phyloP scores from a whole-genome alignment of 1,140 invertebrate species.

The Drosophila sp. region DNA sequence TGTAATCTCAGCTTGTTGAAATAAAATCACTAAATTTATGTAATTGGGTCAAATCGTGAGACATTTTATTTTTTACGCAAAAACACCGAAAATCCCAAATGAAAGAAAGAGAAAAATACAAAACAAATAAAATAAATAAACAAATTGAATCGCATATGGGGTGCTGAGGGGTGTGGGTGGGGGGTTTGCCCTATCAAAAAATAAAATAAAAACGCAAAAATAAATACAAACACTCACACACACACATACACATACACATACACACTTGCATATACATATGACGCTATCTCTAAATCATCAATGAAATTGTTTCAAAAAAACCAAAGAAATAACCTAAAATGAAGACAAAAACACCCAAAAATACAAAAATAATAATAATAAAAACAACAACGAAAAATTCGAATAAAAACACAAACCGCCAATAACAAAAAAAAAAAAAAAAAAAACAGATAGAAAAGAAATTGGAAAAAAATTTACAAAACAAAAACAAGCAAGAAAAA shows the following conservation, averaged over 20 bases:
- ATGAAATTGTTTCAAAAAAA: constrained; percentile 67
- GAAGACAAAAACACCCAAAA: constrained; percentile 33
- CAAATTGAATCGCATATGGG: constrained; percentile 50
- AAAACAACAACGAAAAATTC: constrained; percentile 19
- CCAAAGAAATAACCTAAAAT: constrained; percentile 55
- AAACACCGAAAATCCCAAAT: constrained; percentile 3
- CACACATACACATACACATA: constrained; percentile 39
- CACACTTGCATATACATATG: constrained; percentile 28
- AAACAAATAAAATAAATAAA: constrained; percentile 46
- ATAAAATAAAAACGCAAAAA: constrained; percentile 24
- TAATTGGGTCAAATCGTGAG: constrained; percentile 19
- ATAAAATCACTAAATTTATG: constrained; percentile 7
- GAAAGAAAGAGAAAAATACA: constrained; percentile 8
- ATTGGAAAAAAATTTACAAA: constrained; percentile 31
- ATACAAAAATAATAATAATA: constrained; percentile 24
- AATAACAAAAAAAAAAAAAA: constrained; percentile 1
- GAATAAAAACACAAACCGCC: constrained; percentile 17
- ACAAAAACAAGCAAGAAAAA: constrained; percentile 21
- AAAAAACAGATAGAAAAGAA: constrained; percentile 40
- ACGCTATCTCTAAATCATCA: constrained; percentile 68
- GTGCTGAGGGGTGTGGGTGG: neutral
- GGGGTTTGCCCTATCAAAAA: constrained; percentile 31
- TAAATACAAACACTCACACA: constrained; percentile 44
- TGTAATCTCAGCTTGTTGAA: constrained; percentile 10
- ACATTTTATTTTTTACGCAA: neutral